A percentile compares a stretch with the other conserved stretches of the same genome.
Evolutionary conservation across 2,888 invertebrate species (phyloP).

Genomic region (Xestobium rufovillosum): DNA sequence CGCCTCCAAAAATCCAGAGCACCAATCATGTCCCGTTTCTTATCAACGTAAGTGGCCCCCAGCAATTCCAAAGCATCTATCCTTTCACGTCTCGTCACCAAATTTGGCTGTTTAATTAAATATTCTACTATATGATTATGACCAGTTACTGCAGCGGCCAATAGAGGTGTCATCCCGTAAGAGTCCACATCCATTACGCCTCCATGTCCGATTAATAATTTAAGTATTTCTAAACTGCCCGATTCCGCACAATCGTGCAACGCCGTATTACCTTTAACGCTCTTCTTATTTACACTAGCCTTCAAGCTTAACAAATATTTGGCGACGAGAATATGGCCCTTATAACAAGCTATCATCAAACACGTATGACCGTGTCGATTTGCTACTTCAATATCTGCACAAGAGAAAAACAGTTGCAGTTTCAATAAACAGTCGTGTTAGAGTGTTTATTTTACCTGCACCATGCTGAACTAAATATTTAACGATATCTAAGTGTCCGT

Average conservation of each 20-base stretch:
- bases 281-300: slow-evolving; percentile 89
- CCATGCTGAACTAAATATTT: slow-evolving; percentile 84
- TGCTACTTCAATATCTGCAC: slow-evolving; percentile 85
- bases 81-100: slow-evolving; percentile 68
- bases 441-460: no score
- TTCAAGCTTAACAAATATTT: slow-evolving; percentile 78
- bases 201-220: slow-evolving; percentile 77
- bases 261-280: slow-evolving; percentile 92
- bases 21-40: slow-evolving; percentile 87
- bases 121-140: slow-evolving; percentile 91
- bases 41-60: slow-evolving; percentile 95
- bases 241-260: slow-evolving; percentile 96
- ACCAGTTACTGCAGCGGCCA: slow-evolving; percentile 89
- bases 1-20: slow-evolving; percentile 84
- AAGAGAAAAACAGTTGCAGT: slow-evolving; percentile 6
- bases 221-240: slow-evolving; percentile 86
- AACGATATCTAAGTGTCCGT: slow-evolving; percentile 92
- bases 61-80: slow-evolving; percentile 87
- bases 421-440: background rate
- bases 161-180: slow-evolving; percentile 91
- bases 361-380: slow-evolving; percentile 96
- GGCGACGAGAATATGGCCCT: slow-evolving; percentile 86
- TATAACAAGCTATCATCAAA: slow-evolving; percentile 96
- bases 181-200: slow-evolving; percentile 92
- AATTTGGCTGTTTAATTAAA: slow-evolving; percentile 63